Evolutionary conservation across 30 jellyfish, hydroid and myxozoan genomes (phyloP).

Genomic region (Aurelia sp.): DNA sequence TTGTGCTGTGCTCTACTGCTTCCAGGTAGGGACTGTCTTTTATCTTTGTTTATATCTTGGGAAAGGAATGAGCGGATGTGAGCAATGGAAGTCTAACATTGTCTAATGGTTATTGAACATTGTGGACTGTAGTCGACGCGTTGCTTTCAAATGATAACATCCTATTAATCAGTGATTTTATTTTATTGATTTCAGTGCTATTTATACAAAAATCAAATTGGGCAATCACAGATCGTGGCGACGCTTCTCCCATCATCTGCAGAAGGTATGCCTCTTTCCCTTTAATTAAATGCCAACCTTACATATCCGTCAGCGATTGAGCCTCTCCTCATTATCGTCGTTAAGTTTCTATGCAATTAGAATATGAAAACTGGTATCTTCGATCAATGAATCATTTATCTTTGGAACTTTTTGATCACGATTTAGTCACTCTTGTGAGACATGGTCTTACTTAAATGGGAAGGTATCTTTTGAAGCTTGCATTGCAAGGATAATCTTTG

Average conservation of each 20-base stretch:
- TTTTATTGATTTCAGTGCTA: conserved; percentile 70
- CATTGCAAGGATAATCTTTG: too few relatives aligned
- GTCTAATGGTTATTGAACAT: neutral
- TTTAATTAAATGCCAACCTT: neutral
- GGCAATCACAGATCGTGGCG: conserved; percentile 90
- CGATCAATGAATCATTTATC: too few relatives aligned
- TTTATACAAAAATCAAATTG: conserved; percentile 88
- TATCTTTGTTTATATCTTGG: neutral
- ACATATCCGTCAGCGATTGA: neutral
- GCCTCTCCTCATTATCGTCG: too few relatives aligned
- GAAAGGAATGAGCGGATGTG: neutral
- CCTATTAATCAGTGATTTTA: too few relatives aligned
- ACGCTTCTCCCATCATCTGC: conserved; percentile 96
- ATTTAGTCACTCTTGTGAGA: too few relatives aligned
- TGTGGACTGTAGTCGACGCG: too few relatives aligned
- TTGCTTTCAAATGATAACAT: too few relatives aligned
- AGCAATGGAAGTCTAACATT: neutral
- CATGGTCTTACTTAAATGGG: too few relatives aligned
- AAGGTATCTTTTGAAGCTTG: too few relatives aligned
- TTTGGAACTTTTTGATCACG: too few relatives aligned
- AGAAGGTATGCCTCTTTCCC: conserved; percentile 62
- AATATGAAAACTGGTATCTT: too few relatives aligned
- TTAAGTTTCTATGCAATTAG: too few relatives aligned
- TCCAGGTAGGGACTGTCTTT: conserved; percentile 68
- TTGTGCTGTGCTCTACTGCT: conserved; percentile 96